Conservation (phyloP, 2,113 vertebrate genomes). For the Mola mola region DNA sequence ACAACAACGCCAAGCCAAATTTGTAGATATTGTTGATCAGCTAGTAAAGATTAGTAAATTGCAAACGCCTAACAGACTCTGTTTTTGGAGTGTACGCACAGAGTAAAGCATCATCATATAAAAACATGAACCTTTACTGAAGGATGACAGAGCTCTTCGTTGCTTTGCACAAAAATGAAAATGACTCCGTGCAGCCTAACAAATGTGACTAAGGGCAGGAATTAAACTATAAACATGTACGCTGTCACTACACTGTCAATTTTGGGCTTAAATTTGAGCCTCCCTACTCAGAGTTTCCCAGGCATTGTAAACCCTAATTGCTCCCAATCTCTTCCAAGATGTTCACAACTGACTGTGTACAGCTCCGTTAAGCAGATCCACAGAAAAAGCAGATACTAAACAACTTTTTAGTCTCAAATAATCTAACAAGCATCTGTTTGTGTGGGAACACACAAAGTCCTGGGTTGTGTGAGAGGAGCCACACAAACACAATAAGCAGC, state of each 20-base stretch:
- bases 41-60: no score
- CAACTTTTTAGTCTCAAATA: background rate
- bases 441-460: background rate
- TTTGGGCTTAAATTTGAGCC: conserved; percentile 36
- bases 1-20: no score
- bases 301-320: conserved; percentile 12
- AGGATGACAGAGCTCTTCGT: background rate
- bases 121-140: no score
- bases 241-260: conserved; percentile 7
- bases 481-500: conserved; percentile 16
- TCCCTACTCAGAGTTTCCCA: conserved; percentile 26
- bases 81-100: no score
- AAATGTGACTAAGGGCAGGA: no score
- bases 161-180: conserved; percentile 6
- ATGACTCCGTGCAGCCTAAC: background rate
- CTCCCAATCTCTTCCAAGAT: conserved; percentile 24
- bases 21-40: no score
- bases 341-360: conserved; percentile 8
- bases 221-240: background rate
- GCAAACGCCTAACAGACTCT: no score
- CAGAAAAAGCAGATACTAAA: background rate
- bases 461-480: conserved; percentile 2
- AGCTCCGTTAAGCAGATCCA: conserved; percentile 5
- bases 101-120: no score
- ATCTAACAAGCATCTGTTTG: conserved; percentile 3